These are phyloP conservation scores for Lagodon rhomboides DNA, from an alignment of 2,797 vertebrate species.

Conservation along the genomic window DNA sequence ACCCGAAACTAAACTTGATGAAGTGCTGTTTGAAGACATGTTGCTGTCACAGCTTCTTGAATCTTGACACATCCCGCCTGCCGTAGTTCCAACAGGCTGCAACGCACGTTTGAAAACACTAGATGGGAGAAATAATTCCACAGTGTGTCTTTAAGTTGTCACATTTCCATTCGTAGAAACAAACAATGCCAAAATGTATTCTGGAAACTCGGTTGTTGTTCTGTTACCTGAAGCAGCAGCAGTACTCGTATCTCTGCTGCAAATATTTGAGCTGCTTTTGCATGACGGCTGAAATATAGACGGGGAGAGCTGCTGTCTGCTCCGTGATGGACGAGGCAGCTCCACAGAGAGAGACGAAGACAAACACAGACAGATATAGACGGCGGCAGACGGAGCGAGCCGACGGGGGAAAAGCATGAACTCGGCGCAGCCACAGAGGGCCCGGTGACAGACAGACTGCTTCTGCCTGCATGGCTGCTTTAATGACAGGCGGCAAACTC, in stretches of 20 bases:
- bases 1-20: no score
- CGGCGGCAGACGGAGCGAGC: not conserved
- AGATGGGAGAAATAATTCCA: no score
- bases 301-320: slow-evolving; percentile 19
- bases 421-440: slow-evolving; percentile 32
- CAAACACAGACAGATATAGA: slow-evolving; percentile 36
- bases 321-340: slow-evolving; percentile 25
- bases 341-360: slow-evolving; percentile 5
- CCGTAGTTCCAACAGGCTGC: no score
- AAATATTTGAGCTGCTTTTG: slow-evolving; percentile 19
- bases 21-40: no score
- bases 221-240: not conserved
- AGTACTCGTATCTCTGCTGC: not conserved
- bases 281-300: slow-evolving; percentile 35
- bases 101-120: no score
- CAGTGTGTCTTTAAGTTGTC: no score
- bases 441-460: slow-evolving; percentile 33
- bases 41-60: no score
- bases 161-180: no score
- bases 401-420: slow-evolving; percentile 17
- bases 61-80: no score
- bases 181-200: not conserved
- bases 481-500: slow-evolving; percentile 57
- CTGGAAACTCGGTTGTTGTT: no score
- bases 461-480: slow-evolving; percentile 54